Percentiles rank a stretch among this genome's conserved stretches.
phyloP scores from a whole-genome alignment of 1,140 invertebrate genomes.

The Tribolium madens region DNA sequence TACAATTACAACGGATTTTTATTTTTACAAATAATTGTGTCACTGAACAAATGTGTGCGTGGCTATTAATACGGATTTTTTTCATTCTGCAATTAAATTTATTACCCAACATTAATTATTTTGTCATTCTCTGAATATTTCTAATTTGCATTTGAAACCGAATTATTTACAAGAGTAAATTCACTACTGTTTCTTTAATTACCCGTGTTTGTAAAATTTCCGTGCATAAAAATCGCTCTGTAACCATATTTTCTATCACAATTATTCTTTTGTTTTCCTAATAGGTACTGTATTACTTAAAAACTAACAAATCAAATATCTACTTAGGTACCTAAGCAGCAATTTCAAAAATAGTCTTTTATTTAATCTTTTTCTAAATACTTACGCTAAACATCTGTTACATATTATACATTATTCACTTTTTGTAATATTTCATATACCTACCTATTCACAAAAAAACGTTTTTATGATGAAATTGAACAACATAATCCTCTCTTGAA shows the following conservation, averaged over 20 bases:
- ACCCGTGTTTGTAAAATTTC: not conserved
- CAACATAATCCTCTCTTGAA: too few species aligned
- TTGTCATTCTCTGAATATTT: slow-evolving; percentile 26
- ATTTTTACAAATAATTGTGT: slow-evolving; percentile 39
- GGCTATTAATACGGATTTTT: slow-evolving; percentile 32
- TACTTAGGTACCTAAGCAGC: too few species aligned
- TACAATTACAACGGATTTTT: slow-evolving; percentile 39
- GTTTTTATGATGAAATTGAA: too few species aligned
- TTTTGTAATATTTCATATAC: too few species aligned
- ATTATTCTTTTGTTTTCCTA: not conserved
- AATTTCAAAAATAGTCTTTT: too few species aligned
- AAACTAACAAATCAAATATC: not conserved
- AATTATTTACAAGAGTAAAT: slow-evolving; percentile 31
- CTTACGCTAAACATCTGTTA: too few species aligned
- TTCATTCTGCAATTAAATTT: slow-evolving; percentile 32
- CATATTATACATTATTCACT: too few species aligned
- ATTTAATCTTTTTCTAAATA: too few species aligned
- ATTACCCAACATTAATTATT: slow-evolving; percentile 26
- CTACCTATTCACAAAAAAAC: too few species aligned
- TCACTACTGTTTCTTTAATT: slow-evolving; percentile 27
- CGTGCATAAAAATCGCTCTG: not conserved
- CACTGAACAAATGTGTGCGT: slow-evolving; percentile 24
- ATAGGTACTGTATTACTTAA: not conserved
- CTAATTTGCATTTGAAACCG: slow-evolving; percentile 24
- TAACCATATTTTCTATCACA: not conserved